Evolutionary conservation across 2,113 vertebrate genomes (phyloP).

Genomic region (Cathartes aura): DNA sequence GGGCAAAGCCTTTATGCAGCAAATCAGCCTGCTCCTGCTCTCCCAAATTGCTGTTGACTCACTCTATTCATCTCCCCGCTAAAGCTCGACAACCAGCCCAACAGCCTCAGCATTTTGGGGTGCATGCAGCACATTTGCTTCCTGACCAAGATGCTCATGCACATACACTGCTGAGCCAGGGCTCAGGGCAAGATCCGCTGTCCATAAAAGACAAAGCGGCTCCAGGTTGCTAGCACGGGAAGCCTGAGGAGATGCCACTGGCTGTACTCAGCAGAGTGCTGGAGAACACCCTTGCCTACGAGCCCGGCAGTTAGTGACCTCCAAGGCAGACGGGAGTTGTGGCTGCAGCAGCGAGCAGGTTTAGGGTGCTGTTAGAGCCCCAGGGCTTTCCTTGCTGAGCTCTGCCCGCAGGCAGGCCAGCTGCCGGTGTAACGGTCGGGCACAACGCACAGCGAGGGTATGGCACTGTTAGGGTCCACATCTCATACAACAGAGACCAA

Average conservation of each 20-base stretch:
- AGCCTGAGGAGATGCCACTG: not conserved
- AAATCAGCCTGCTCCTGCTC: not conserved
- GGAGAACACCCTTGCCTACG: fast-evolving
- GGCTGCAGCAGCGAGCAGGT: not conserved
- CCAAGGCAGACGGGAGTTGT: fast-evolving
- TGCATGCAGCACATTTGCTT: not conserved
- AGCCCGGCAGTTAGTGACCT: not conserved
- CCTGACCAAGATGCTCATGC: not conserved
- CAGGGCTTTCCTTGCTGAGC: not conserved
- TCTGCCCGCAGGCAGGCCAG: not conserved
- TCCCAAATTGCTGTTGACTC: not conserved
- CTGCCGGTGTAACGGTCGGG: not conserved
- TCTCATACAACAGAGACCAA: fast-evolving
- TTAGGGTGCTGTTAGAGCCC: not conserved
- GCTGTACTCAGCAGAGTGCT: not conserved
- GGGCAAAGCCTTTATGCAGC: not conserved
- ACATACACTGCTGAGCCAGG: fast-evolving
- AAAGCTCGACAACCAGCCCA: not conserved
- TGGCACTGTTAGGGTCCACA: not conserved
- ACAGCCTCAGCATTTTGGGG: not conserved
- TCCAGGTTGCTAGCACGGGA: not conserved
- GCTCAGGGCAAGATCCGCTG: not conserved
- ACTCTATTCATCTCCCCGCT: fast-evolving
- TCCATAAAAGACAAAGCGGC: fast-evolving
- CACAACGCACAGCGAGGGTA: not conserved